phyloP scores from a whole-genome alignment of 2,113 vertebrate genomes.

The Boulengeromyrus knoepffleri region DNA sequence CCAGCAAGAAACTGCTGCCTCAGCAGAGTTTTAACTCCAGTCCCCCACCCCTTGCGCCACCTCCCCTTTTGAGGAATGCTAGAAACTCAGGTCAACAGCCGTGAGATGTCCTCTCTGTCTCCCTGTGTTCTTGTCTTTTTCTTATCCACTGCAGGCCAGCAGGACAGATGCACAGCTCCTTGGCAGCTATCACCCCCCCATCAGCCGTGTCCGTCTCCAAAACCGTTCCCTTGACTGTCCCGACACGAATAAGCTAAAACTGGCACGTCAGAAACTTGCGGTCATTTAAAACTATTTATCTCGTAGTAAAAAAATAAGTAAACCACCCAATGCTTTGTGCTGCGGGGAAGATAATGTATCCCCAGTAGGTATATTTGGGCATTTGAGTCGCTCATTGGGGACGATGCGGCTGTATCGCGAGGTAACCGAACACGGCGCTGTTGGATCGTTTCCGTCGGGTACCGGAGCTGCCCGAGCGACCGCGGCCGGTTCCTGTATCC shows the following conservation, averaged over 20 bases:
- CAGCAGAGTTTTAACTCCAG: slow-evolving; percentile 13
- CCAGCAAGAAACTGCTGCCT: not conserved
- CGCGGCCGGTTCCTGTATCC: not conserved
- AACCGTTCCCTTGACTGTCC: not conserved
- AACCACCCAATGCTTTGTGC: not conserved
- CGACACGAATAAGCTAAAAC: not conserved
- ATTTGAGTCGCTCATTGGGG: not conserved
- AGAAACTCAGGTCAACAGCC: not conserved
- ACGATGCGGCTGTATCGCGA: not conserved
- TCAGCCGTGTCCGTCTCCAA: not conserved
- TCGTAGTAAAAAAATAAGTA: not conserved
- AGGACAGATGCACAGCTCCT: not conserved
- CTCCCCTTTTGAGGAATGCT: slow-evolving; percentile 2
- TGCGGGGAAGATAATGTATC: not conserved
- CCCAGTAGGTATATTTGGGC: not conserved
- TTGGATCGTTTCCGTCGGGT: not conserved
- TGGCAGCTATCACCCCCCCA: not conserved
- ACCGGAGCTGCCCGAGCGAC: not conserved
- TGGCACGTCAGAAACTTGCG: not conserved
- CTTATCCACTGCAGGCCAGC: not conserved
- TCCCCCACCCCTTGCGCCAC: not conserved
- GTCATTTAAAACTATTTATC: not conserved
- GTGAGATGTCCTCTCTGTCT: not conserved
- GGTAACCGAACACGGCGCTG: not conserved
- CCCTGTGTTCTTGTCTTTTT: not conserved